Base-by-base conservation (phyloP, 2,113 vertebrate species). In the Anguilla rostrata region DNA sequence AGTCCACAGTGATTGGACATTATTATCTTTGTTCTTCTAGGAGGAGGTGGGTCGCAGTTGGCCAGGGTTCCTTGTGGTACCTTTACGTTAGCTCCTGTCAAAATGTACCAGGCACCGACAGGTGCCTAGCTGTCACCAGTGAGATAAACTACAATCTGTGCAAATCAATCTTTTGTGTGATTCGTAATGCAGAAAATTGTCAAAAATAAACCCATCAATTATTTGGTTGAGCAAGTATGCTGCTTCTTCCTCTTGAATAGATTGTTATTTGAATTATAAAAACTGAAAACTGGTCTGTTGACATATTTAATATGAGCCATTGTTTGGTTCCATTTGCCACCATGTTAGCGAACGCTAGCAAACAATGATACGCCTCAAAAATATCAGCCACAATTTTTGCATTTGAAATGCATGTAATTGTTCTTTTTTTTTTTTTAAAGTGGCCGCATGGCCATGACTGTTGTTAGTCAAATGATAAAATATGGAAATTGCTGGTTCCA, bases 401-500 rank as follows among this genome's bases (percentile, higher is more conserved):
- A 63, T 63, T 63, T 63, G 60, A 63, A 26, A 63, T 63, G 60
- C 60, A 63, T 63, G 60, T 63, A 63, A 63, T 63, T 63, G 60
- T 63, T 26, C 22, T 63, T 63, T 2, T 6, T 53, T 53, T 53
- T 22, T 63, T 20, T 26, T 0, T 0, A 63, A 63, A 26, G 60
- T 63, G 60, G 18, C 22, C 4, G 16, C 22, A 26, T 63, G 22
- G 20, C 60, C 60, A 26, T 63, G 60, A 26, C 60, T 63, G 49
- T 14, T 53, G 60, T 63, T 63, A 63, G 60, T 63, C 60, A 63
- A 20, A 63, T 63, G 43, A 78, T 75, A 79, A 56, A 79, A 85
- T 85, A 79, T 57, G 12, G 18, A 79, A 85, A 85, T 78, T 79
- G 12, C 43, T 26, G 18, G 60, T 79, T 39, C 53, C 60, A 53